phyloP scores from a whole-genome alignment of 1,140 invertebrate species.

The Papilio xuthus region DNA sequence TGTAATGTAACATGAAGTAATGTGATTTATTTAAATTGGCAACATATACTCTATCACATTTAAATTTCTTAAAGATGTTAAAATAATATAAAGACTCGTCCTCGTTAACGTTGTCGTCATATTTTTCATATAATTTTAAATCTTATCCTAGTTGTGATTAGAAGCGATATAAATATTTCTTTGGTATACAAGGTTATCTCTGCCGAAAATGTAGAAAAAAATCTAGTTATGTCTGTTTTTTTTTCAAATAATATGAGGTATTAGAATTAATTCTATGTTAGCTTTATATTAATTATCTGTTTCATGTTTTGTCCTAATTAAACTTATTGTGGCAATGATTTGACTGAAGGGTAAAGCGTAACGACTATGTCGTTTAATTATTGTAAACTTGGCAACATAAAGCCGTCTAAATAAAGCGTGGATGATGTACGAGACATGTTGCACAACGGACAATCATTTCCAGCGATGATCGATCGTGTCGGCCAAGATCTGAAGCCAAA shows the following conservation, averaged over 20 bases:
- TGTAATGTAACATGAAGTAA: neutral
- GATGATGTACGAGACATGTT: slow-evolving; percentile 36
- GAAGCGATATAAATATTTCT: too few relatives aligned
- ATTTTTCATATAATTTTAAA: too few relatives aligned
- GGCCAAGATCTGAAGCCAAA: slow-evolving; percentile 19
- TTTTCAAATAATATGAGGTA: too few relatives aligned
- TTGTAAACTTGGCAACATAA: slow-evolving; percentile 30
- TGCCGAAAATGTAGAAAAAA: too few relatives aligned
- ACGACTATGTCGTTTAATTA: slow-evolving; percentile 33
- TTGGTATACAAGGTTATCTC: too few relatives aligned
- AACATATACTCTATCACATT: neutral
- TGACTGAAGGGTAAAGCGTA: neutral
- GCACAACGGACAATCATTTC: slow-evolving; percentile 35
- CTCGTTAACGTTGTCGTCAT: neutral
- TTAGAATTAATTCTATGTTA: neutral
- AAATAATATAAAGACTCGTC: neutral
- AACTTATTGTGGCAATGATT: slow-evolving; percentile 18
- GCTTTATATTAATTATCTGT: neutral
- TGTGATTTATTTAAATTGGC: neutral
- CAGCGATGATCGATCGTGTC: slow-evolving; percentile 33
- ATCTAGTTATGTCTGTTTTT: too few relatives aligned
- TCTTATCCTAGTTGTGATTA: too few relatives aligned
- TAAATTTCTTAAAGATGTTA: neutral
- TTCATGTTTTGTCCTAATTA: neutral
- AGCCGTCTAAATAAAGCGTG: slow-evolving; percentile 29